These are phyloP conservation scores for Scaptodrosophila lebanonensis DNA, from an alignment of 1,140 invertebrate genomes.

Conservation along the genomic window DNA sequence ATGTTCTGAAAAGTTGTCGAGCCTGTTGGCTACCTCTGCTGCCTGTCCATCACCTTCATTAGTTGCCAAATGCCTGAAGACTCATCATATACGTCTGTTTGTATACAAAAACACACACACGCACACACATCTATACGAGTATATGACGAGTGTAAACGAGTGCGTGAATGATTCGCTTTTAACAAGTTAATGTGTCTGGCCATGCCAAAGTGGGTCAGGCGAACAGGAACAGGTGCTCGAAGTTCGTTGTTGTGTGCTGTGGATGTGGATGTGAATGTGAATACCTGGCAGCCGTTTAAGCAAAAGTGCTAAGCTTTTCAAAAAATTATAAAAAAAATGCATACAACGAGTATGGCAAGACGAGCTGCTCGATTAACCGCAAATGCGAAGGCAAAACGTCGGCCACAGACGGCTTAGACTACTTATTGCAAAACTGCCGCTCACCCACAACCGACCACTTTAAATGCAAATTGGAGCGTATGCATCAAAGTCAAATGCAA, in stretches of 20 bases:
- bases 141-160: slow-evolving; percentile 2
- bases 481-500: slow-evolving; percentile 47
- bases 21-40: slow-evolving; percentile 12
- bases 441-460: slow-evolving; percentile 36
- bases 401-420: slow-evolving; percentile 26
- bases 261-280: slow-evolving; percentile 1
- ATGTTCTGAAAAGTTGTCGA: slow-evolving; percentile 41
- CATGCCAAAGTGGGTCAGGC: slow-evolving; percentile 40
- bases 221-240: slow-evolving; percentile 42
- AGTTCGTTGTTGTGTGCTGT: background rate
- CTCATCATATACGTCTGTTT: no score
- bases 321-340: background rate
- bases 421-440: slow-evolving; percentile 30
- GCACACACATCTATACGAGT: background rate
- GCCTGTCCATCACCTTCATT: slow-evolving; percentile 45
- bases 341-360: background rate
- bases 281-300: background rate
- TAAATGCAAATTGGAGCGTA: slow-evolving; percentile 44
- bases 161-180: slow-evolving; percentile 37
- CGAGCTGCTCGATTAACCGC: slow-evolving; percentile 17
- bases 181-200: slow-evolving; percentile 8
- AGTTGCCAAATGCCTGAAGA: no score
- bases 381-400: slow-evolving; percentile 36
- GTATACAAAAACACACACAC: slow-evolving; percentile 12
- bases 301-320: slow-evolving; percentile 10